phyloP scores from a whole-genome alignment of 2,888 invertebrate species.

The Himalopsyche anomala region DNA sequence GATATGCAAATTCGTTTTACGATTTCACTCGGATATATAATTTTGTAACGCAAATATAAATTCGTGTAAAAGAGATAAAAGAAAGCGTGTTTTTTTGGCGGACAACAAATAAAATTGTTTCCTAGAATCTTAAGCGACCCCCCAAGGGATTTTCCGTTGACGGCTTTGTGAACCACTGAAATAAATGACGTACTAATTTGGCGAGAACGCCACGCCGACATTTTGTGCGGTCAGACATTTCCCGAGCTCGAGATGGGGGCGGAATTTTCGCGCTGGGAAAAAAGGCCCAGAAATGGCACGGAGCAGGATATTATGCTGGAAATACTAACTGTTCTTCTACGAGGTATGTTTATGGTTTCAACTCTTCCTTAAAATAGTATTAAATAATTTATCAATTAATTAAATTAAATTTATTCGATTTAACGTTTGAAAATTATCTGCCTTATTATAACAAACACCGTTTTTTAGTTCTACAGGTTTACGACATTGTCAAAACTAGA shows the following conservation, averaged over 20 bases:
- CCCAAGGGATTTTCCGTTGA: conserved; percentile 32
- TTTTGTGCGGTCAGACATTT: conserved; percentile 51
- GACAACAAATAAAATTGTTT: conserved; percentile 1
- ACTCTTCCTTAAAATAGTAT: no score
- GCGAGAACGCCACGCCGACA: conserved; percentile 47
- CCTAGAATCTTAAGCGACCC: conserved; percentile 9
- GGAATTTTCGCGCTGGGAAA: background rate
- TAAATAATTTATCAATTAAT: no score
- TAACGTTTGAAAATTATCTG: no score
- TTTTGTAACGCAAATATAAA: no score
- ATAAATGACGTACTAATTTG: conserved; percentile 57
- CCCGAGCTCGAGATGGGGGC: conserved; percentile 22
- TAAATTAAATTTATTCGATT: no score
- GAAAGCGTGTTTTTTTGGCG: background rate
- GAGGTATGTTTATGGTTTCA: no score
- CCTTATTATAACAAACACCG: no score
- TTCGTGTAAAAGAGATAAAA: background rate
- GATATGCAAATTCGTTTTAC: no score
- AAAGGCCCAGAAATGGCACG: background rate
- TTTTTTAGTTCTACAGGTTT: no score
- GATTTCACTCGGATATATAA: no score
- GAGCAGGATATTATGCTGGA: background rate
- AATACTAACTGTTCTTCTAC: background rate
- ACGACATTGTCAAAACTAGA: no score
- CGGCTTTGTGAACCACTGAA: conserved; percentile 31